phyloP scores from a whole-genome alignment of 1,140 invertebrate genomes.

The Laodelphax striatellus region DNA sequence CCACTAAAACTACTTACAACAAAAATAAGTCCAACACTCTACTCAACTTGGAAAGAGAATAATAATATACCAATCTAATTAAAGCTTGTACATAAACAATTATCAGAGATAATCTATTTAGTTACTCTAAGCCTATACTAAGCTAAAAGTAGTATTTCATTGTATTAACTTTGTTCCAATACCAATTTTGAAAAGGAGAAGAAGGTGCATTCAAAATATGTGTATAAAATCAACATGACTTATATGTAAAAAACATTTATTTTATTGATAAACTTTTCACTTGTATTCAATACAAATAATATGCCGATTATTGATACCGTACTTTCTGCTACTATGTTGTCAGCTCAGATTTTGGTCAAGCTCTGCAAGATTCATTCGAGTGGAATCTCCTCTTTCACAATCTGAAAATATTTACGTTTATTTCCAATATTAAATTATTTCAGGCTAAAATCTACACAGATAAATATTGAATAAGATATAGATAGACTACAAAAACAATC shows the following conservation, averaged over 20 bases:
- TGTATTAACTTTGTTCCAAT: too few species aligned
- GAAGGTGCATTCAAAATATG: not conserved
- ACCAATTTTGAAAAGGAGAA: not conserved
- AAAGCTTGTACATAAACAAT: too few species aligned
- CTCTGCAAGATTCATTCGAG: slow-evolving; percentile 33
- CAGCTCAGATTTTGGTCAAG: not conserved
- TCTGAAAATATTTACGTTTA: slow-evolving; percentile 33
- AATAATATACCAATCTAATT: too few species aligned
- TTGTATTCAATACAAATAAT: not conserved
- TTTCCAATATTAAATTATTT: not conserved
- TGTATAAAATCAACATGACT: not conserved
- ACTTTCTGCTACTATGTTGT: not conserved
- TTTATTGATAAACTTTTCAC: not conserved
- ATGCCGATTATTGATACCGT: not conserved
- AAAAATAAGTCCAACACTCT: too few species aligned
- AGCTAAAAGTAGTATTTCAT: too few species aligned
- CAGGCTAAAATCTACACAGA: too few species aligned
- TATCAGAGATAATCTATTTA: too few species aligned
- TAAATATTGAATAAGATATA: too few species aligned
- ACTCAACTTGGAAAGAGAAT: too few species aligned
- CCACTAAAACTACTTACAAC: too few species aligned
- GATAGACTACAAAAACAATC: too few species aligned
- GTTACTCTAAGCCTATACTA: too few species aligned
- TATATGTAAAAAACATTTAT: not conserved
- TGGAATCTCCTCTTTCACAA: slow-evolving; percentile 46